Evolutionary conservation across 1,140 invertebrate species (phyloP).

Genomic region (Aphis gossypii): DNA sequence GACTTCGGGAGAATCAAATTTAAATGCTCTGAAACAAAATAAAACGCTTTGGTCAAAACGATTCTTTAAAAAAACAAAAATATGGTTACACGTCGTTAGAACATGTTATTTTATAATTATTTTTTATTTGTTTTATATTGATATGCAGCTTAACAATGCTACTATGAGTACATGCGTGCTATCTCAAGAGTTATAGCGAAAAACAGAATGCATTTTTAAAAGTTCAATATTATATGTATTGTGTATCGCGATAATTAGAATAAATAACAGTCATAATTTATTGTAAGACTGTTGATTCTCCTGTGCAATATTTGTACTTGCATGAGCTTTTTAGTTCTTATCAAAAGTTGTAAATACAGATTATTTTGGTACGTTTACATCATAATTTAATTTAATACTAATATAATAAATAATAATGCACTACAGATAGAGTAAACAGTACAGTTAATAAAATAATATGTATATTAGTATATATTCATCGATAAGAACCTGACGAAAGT

Average conservation of each 20-base stretch:
- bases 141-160: not conserved
- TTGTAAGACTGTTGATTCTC: not conserved
- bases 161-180: not conserved
- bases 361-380: not conserved
- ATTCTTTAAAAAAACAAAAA: no score
- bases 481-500: not conserved
- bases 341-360: not conserved
- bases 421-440: not conserved
- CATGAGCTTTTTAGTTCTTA: not conserved
- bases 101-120: not conserved
- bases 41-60: no score
- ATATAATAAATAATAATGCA: not conserved
- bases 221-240: not conserved
- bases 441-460: not conserved
- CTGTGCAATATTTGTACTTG: not conserved
- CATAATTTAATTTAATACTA: not conserved
- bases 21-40: no score
- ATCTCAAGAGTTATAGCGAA: not conserved
- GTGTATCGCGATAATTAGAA: not conserved
- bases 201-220: not conserved
- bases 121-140: not conserved
- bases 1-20: no score
- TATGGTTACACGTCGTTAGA: not conserved
- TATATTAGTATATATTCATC: not conserved
- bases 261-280: not conserved